These are phyloP conservation scores for Epiperipatus broadwayi DNA, from an alignment of 2,888 invertebrate species.

Conservation along the genomic window DNA sequence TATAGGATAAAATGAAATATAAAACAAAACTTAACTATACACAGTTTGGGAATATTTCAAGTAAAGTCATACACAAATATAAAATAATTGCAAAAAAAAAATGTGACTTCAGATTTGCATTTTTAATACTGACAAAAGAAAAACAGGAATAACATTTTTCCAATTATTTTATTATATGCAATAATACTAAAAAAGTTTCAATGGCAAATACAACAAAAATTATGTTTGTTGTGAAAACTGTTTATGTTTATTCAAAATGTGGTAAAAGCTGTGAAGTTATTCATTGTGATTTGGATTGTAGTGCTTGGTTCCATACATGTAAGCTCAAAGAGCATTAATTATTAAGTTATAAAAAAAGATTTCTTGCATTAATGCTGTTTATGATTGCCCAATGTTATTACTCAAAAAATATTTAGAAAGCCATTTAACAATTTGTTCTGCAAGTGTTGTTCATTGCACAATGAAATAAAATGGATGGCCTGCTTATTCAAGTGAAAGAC, in stretches of 20 bases:
- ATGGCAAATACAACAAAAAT: too few species aligned
- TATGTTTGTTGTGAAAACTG: conserved; percentile 22
- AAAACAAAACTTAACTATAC: too few species aligned
- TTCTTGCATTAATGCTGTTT: conserved; percentile 27
- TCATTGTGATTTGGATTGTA: conserved; percentile 25
- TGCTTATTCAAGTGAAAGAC: conserved; percentile 24
- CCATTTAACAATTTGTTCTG: conserved; percentile 29
- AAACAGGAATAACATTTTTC: too few species aligned
- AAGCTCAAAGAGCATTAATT: conserved; percentile 29
- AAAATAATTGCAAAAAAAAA: too few species aligned
- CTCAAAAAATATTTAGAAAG: conserved; percentile 23
- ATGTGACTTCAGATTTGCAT: too few species aligned
- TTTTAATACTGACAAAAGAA: too few species aligned
- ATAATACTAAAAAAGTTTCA: too few species aligned
- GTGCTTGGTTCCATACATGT: conserved; percentile 28
- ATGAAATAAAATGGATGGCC: conserved; percentile 35
- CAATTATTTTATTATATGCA: too few species aligned
- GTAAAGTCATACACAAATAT: too few species aligned
- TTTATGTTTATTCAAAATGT: conserved; percentile 15
- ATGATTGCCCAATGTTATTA: conserved; percentile 31
- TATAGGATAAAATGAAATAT: too few species aligned
- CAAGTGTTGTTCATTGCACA: conserved; percentile 32
- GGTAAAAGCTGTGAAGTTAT: conserved; percentile 22
- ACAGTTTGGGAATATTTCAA: too few species aligned
- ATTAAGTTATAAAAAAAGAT: conserved; percentile 28